phyloP scores from a whole-genome alignment of 2,113 vertebrate species.

The Fukomys damarensis region DNA sequence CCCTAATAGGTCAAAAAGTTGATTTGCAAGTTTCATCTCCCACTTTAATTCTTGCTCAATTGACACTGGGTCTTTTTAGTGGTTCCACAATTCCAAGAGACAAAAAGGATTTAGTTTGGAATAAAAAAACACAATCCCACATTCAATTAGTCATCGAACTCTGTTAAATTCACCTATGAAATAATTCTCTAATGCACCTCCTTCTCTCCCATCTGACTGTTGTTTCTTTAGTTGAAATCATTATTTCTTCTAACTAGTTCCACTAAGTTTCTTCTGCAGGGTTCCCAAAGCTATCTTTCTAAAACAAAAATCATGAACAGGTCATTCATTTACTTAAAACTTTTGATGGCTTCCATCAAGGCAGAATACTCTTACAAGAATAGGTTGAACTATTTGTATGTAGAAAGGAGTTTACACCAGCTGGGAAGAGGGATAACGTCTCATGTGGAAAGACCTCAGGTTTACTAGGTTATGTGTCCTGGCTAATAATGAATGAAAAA shows the following conservation, averaged over 20 bases:
- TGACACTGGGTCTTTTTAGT: background rate
- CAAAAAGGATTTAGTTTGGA: background rate
- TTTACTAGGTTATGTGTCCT: background rate
- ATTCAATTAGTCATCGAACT: background rate
- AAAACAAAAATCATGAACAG: background rate
- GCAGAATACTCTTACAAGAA: background rate
- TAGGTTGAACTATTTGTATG: background rate
- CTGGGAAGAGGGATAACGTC: background rate
- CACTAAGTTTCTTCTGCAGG: background rate
- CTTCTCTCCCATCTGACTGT: background rate
- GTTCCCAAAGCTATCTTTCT: background rate
- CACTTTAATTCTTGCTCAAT: background rate
- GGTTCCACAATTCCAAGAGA: background rate
- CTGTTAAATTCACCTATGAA: background rate
- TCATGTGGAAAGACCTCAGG: background rate
- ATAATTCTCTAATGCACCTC: background rate
- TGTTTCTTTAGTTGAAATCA: background rate
- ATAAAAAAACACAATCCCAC: background rate
- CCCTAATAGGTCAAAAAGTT: background rate
- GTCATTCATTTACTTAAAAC: background rate
- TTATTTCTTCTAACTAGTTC: background rate
- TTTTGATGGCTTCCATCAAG: background rate
- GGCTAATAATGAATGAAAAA: conserved; percentile 44
- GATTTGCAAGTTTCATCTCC: background rate
- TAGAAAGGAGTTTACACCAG: background rate